Evolutionary conservation across 2,797 vertebrate genomes (phyloP), one percentile per base, ranked within the genome.

Genomic region (Nannoperca obscura): DNA sequence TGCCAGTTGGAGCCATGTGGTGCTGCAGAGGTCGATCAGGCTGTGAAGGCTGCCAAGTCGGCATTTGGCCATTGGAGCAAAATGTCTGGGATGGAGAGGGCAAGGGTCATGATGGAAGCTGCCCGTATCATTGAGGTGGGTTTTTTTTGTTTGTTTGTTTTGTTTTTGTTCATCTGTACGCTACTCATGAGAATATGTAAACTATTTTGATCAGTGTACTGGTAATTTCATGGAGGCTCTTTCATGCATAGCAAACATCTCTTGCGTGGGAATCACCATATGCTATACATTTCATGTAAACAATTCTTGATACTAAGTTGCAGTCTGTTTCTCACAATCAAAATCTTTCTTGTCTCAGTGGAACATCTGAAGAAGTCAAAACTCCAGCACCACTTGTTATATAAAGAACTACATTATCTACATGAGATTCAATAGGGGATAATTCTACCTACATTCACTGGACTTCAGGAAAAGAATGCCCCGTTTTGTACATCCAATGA

Each of bases 21-120:
- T 30, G 88, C 94, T 44, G 92, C 91, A 64, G 97, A 99, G 81
- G 96, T 99, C 0, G 84, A 97, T 71, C 86, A 97, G 83, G 97
- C 98, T 15, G 92, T 99, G 80, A 89, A 94, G 40, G 96, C 94
- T 59, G 96, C 97, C 9, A 95, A 95, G 69, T 83, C 92, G 3
- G 98, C 97, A 42, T 98, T 97, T 85, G 91, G 91, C 76, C 85
- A 86, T 55, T 99, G 98, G 98, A 97, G 96, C 62, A 94, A 94
- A 79, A 94, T 96, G 91, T 97, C 97, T 0, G 98, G 98, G 74
- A 97, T 98, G 97, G 97, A 99, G 84, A 95, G 97, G 38, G 92
- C 95, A 11, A 95, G 93, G 40, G 86, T 98, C 83, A 95, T 99
- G 94, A 92, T 98, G 79, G 95, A 98, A 87, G 97, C 97, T 24